Conservation (phyloP, 64 coral and sea anemone genomes). For the Trachythela sp. region DNA sequence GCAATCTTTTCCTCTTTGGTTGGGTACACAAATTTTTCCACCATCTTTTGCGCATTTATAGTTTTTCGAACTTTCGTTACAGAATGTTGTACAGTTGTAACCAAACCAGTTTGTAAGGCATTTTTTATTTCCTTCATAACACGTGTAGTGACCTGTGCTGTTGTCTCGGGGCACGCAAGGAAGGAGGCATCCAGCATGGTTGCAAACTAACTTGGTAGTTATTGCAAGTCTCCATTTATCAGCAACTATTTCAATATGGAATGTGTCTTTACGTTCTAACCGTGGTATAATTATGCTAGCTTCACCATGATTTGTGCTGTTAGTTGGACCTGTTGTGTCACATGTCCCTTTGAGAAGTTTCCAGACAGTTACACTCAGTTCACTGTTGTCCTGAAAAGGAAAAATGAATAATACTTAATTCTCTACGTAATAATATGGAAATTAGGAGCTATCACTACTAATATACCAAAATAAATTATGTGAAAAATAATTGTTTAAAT, state of each 20-base stretch:
- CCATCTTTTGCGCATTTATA: background rate
- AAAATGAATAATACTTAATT: too few relatives aligned
- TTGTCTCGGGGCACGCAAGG: background rate
- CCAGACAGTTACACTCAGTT: background rate
- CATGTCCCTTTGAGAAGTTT: background rate
- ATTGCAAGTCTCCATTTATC: background rate
- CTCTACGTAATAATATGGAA: too few relatives aligned
- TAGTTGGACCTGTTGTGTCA: background rate
- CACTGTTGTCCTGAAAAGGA: background rate
- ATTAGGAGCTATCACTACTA: too few relatives aligned
- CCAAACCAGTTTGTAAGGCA: slow-evolving; percentile 13
- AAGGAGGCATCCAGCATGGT: background rate
- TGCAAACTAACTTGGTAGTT: background rate
- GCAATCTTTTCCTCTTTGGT: background rate
- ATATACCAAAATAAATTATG: too few relatives aligned
- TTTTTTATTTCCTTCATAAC: slow-evolving; percentile 1
- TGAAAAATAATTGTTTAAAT: too few relatives aligned
- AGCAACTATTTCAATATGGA: background rate
- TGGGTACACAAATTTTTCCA: background rate
- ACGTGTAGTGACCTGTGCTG: background rate
- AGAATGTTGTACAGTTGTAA: background rate
- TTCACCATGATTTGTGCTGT: background rate
- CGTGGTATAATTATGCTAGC: background rate
- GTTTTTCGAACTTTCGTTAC: background rate
- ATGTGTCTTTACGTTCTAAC: background rate